Conservation (phyloP, 2,113 vertebrate species). For the Gallinago paraguaiae region DNA sequence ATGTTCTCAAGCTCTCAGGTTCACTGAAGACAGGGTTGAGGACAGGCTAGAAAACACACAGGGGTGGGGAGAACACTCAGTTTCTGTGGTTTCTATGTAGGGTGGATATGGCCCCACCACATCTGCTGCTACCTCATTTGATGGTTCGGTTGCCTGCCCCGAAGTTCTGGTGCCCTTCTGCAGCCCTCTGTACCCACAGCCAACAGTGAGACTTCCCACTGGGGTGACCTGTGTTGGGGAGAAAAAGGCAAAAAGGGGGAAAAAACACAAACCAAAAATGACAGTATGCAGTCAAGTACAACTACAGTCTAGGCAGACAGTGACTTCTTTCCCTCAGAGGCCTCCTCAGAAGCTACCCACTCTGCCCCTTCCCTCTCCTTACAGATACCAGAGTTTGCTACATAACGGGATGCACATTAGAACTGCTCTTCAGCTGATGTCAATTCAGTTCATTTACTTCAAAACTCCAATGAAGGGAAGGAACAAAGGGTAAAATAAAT, state of each 20-base stretch:
- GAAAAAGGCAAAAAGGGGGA: neutral
- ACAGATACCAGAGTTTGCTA: neutral
- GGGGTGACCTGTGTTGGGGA: accelerated
- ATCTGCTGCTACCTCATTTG: neutral
- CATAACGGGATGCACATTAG: neutral
- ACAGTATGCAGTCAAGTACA: neutral
- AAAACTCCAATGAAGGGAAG: neutral
- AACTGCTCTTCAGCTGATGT: neutral
- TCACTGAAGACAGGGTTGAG: neutral
- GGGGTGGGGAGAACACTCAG: neutral
- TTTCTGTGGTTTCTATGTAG: neutral
- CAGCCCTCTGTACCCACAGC: neutral
- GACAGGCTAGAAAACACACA: neutral
- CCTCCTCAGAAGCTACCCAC: neutral
- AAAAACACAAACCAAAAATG: neutral
- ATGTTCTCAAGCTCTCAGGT: neutral
- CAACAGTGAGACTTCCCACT: neutral
- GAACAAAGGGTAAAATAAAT: constrained; percentile 39
- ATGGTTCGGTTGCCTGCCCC: accelerated
- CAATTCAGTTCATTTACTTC: neutral
- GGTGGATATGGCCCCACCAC: neutral
- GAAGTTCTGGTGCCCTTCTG: neutral
- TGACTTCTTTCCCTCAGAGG: neutral
- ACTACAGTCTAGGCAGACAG: no score
- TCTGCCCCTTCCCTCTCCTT: neutral